Conservation (phyloP, 2,797 vertebrate species). For the Melanogrammus aeglefinus region DNA sequence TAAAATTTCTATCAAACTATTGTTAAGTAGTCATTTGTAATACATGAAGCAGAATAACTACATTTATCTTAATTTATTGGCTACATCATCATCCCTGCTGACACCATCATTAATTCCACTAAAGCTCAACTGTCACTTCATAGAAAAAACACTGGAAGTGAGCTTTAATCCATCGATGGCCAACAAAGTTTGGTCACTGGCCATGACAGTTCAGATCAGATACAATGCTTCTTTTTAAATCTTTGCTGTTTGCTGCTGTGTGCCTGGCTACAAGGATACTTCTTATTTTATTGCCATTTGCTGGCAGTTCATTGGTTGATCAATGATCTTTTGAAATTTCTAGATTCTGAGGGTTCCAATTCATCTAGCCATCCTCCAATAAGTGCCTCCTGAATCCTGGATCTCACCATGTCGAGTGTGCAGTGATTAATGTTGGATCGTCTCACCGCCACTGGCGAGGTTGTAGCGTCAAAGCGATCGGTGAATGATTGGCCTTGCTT, state of each 20-base stretch:
- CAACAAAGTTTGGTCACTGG: neutral
- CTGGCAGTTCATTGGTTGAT: neutral
- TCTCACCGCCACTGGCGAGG: neutral
- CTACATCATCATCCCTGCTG: neutral
- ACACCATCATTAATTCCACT: neutral
- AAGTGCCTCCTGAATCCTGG: neutral
- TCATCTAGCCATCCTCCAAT: neutral
- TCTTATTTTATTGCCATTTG: neutral
- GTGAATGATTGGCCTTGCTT: neutral
- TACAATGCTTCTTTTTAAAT: neutral
- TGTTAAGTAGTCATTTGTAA: neutral
- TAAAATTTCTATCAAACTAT: conserved; percentile 9
- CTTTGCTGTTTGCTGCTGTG: neutral
- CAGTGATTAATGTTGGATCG: neutral
- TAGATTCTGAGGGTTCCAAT: neutral
- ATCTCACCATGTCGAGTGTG: neutral
- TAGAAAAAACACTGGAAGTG: neutral
- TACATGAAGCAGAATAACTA: neutral
- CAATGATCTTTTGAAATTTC: neutral
- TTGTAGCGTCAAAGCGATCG: neutral
- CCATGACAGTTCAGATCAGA: neutral
- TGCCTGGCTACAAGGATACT: neutral
- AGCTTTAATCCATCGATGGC: neutral
- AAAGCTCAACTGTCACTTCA: neutral
- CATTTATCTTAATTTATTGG: neutral